Evolutionary conservation across 2,888 invertebrate genomes (phyloP).

Genomic region (Eristalis tenax): DNA sequence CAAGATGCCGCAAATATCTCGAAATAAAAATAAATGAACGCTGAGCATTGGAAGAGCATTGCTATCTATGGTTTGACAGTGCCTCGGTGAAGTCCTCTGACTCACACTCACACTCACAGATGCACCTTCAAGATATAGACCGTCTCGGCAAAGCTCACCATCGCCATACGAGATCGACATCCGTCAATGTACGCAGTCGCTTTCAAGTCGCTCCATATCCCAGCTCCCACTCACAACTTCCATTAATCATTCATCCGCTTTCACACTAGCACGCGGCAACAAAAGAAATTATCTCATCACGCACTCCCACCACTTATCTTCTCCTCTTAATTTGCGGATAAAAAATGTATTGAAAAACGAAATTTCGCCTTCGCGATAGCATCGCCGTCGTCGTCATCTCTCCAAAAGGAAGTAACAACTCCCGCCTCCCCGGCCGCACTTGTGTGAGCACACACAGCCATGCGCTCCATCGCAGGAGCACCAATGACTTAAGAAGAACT

Average conservation of each 20-base stretch:
- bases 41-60: too few species aligned
- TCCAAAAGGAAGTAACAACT: not conserved
- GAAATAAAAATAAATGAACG: too few species aligned
- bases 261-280: not conserved
- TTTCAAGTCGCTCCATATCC: not conserved
- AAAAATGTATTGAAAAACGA: not conserved
- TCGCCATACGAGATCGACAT: too few species aligned
- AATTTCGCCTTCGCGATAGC: not conserved
- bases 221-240: not conserved
- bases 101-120: too few species aligned
- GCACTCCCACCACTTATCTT: constrained; percentile 2
- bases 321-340: constrained; percentile 14
- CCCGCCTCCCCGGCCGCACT: not conserved
- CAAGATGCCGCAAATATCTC: too few species aligned
- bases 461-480: not conserved
- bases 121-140: too few species aligned
- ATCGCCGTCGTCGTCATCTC: not conserved
- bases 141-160: too few species aligned
- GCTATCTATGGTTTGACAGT: too few species aligned
- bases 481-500: not conserved
- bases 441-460: not conserved
- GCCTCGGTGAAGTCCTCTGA: too few species aligned
- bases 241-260: constrained; percentile 6
- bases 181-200: too few species aligned
- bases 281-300: not conserved